A percentile compares a stretch with the other conserved stretches of the same genome.
phyloP scores from a whole-genome alignment of 2,113 vertebrate species.

The Kobus ellipsiprymnus region DNA sequence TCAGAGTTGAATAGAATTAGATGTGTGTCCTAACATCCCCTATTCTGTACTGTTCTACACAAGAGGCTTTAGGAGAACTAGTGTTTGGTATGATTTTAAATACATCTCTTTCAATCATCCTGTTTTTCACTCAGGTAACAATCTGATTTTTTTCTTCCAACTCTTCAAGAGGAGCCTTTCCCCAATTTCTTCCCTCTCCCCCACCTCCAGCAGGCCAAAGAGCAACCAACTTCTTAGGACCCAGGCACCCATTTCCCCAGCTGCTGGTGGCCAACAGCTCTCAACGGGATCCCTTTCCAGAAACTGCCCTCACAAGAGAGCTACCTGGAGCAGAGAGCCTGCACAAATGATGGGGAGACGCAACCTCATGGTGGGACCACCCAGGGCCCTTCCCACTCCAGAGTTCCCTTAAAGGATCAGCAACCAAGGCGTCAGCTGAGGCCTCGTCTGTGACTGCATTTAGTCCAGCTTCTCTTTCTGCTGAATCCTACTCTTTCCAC shows the following conservation, averaged over 20 bases:
- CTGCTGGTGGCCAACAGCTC: background rate
- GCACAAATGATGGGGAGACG: background rate
- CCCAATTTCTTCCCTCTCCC: background rate
- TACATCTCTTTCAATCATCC: background rate
- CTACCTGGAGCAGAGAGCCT: background rate
- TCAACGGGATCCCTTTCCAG: background rate
- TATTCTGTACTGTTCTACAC: background rate
- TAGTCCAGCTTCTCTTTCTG: background rate
- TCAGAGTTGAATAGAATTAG: background rate
- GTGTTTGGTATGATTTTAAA: background rate
- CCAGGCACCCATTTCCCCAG: background rate
- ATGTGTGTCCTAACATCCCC: background rate
- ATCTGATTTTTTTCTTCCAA: background rate
- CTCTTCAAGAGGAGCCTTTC: background rate
- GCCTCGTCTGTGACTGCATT: background rate
- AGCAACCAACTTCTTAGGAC: background rate
- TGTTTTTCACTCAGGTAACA: background rate
- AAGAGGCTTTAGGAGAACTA: background rate
- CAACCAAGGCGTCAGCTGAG: background rate
- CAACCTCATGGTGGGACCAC: background rate
- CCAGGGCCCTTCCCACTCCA: background rate
- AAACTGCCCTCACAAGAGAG: background rate
- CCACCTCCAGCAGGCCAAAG: background rate
- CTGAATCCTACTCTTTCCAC: background rate
- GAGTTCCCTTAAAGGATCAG: background rate